Base-by-base conservation (phyloP, 2,888 invertebrate genomes). In the Dastarcus helophoroides region DNA sequence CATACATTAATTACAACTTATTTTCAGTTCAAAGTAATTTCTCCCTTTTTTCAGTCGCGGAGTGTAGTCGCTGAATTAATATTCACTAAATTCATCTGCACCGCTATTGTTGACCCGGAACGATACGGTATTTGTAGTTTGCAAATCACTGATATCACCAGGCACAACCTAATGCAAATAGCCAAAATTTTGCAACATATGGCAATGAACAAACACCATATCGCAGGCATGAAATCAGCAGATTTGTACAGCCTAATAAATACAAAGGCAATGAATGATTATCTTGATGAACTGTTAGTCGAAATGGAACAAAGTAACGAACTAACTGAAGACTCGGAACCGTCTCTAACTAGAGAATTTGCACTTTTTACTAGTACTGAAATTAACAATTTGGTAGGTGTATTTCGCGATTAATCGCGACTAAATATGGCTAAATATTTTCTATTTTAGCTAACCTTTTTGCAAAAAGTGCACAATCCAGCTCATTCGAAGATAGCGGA, bases 101-200 rank as follows among this genome's bases (percentile, higher is more conserved):
- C 94, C 2, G 95, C 94, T 0, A 86, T 98, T 31, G 83, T 93
- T 27, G 90, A 90, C 65, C 97, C 97, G 0, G 95, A 95, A 57
- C 82, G 89, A 2, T 82, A 90, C 60, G 95, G 94, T 9, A 83
- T 97, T 31, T 84, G 84, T 3, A 94, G 94, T 53, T 81, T 86
- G 2, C 88, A 91, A 4, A 84, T 97, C 32, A 88, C 88, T 22
- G 81, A 86, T 50, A 77, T 89, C 34, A 89, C 91, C 3, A 67
- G 93, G 19, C 91, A 89, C 60, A 97, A 85, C 63, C 68, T 86
- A 30, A 79, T 82, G 49, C 85, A 89, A 68, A 76, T 95, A 34
- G 95, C 91, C 1, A 89, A 91, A 64, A 85, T 94, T 44, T 63
- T 97, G 26, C 94, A 95, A 65, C 83, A 85, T 62, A 66, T 95